Conservation (phyloP, 2,113 vertebrate genomes). For the Silurus meridionalis region DNA sequence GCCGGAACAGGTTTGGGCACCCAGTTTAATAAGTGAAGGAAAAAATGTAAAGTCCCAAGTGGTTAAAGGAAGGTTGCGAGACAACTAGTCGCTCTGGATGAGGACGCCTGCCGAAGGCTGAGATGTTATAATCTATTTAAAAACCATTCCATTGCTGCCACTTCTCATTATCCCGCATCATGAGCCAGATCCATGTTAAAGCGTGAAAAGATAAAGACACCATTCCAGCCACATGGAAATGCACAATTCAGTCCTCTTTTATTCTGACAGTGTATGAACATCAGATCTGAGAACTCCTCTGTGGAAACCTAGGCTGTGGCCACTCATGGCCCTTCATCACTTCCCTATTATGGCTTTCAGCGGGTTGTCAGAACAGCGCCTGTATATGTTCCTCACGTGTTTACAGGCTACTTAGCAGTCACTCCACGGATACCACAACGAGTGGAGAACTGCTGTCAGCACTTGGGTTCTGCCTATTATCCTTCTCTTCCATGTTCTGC, state of each 20-base stretch:
- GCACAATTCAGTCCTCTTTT: too few relatives aligned
- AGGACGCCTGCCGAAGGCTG: too few relatives aligned
- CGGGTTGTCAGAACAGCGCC: slow-evolving; percentile 3
- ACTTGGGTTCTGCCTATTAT: not conserved
- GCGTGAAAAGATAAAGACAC: not conserved
- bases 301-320: not conserved
- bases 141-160: too few relatives aligned
- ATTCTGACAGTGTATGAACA: not conserved
- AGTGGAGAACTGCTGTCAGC: not conserved
- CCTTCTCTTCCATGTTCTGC: not conserved
- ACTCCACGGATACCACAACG: slow-evolving; percentile 32
- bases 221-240: not conserved
- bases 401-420: slow-evolving; percentile 48
- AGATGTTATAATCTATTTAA: too few relatives aligned
- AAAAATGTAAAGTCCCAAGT: too few relatives aligned
- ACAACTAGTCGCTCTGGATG: too few relatives aligned
- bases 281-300: too few relatives aligned
- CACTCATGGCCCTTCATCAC: slow-evolving; percentile 25
- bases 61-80: too few relatives aligned
- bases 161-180: not conserved
- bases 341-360: slow-evolving; percentile 38
- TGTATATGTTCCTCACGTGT: slow-evolving; percentile 20
- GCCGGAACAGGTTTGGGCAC: too few relatives aligned
- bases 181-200: not conserved
- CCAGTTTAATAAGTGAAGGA: too few relatives aligned